Evolutionary conservation across 2,888 invertebrate species (phyloP), one percentile per base, ranked within the genome.

Genomic region (Acleris cristana): DNA sequence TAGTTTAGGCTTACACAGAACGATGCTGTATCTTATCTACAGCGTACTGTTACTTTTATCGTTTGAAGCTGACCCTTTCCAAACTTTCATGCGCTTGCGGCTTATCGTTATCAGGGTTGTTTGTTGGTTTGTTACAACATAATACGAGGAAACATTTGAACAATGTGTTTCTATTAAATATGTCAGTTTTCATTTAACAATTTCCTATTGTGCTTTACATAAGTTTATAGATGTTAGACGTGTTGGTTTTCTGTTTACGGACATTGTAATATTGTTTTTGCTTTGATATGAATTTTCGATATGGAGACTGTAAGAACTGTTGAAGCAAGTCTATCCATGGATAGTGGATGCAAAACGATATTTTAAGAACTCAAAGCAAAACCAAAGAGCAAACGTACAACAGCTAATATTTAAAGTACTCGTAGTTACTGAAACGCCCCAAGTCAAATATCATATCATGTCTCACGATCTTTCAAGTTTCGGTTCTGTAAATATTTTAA

Each of bases 101-200:
- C 12, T 57, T 62, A 67, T 67, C 67, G 23, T 58, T 67, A 67
- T 67, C 67, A 21, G 55, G 44, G 34, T 26, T 57, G 56, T 66
- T 57, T 53, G 57, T 63, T 49, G 5, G n/a, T 52, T 48, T 57
- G 52, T 67, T 67, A 58, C 67, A 57, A 58, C 58, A 67, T 30
- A 51, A 16, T 48, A 21, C 44, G n/a, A 62, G 16, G 44, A 21
- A 45, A 45, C 52, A 45, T 57, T 52, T 21, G 30, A 52, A 34
- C 30, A 44, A 18, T 48, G 10, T 19, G 48, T 12, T 18, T 23
- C 49, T 40, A 56, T 61, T 30, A 53, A 48, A 48, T 51, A 44
- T 14, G 5, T 8, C 48, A 6, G n/a, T n/a, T 18, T 18, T 48
- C 16, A 48, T 48, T 18, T 48, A 18, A 48, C 48, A 48, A 48